Base-by-base conservation (phyloP, 2,113 vertebrate genomes). In the Dermatemys mawii region DNA sequence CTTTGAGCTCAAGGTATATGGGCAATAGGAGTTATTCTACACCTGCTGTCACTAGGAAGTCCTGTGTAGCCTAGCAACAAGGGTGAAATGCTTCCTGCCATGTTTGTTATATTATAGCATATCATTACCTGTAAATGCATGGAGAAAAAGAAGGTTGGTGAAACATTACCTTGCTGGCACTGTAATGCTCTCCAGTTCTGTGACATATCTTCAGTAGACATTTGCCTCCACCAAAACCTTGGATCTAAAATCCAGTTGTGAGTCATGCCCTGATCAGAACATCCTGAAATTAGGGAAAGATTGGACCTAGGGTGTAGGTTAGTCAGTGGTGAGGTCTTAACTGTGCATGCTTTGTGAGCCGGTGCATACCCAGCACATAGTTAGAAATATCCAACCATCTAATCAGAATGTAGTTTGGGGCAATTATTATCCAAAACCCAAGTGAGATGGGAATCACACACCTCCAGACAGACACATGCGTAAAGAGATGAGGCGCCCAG, bases 401-500 rank as follows among this genome's bases (percentile, higher is more conserved):
- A 29, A 88, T 49, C 0, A 6, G 49, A 2, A 86, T 81, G 81
- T 8, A 46, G 5, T 17, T 76, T 75, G 91, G 90, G 88, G 91
- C 94, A 94, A 73, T 91, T 3, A 2, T 6, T 88, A 91, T 95
- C 92, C 81, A 1, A 0, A 90, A 27, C 81, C 91, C 93, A 94
- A 88, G 83, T 92, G 86, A 94, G 86, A 96, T 84, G 86, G 93
- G 91, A 96, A 55, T 86, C 19, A 8, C 5, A 35, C 89, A 95
- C 1, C 19, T n/a, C 3, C 63, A 70, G 4, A 21, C 63, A 70
- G 63, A 0, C 82, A 91, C 22, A 38, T 93, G 93, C 90, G 53
- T 84, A 82, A 49, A 81, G 81, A 26, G 95, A 95, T 96, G 94
- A 97, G 96, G 81, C 82, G 63, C 92, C 93, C 97, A 89, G 95